phyloP scores from a whole-genome alignment of 37 sponge, comb jelly and placozoan species.

The Beroe ovata region DNA sequence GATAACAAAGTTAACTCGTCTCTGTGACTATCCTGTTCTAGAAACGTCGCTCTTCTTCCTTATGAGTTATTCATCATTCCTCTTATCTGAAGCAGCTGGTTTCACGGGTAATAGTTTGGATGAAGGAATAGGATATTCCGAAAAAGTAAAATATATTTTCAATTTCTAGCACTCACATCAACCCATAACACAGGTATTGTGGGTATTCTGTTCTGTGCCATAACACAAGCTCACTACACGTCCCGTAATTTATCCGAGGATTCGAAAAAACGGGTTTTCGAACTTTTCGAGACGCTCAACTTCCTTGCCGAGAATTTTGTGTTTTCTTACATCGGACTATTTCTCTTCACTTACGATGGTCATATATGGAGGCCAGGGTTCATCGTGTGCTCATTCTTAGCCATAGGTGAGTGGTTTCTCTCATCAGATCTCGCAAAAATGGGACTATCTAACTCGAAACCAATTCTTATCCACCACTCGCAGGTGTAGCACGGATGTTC shows the following conservation, averaged over 20 bases:
- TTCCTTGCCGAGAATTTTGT: conserved; percentile 96
- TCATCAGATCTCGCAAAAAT: no score
- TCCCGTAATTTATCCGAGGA: conserved; percentile 88
- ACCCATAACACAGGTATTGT: conserved; percentile 91
- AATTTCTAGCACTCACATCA: no score
- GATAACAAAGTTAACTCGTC: conserved; percentile 84
- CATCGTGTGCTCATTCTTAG: conserved; percentile 85
- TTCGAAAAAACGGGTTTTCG: conserved; percentile 71
- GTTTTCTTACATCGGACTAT: conserved; percentile 95
- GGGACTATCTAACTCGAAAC: no score
- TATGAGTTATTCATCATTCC: conserved; percentile 86
- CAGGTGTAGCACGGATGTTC: conserved; percentile 76
- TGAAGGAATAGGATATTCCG: no score
- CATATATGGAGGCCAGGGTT: conserved; percentile 93
- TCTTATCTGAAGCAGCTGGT: conserved; percentile 81
- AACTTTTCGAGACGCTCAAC: conserved; percentile 89
- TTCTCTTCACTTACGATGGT: conserved; percentile 82
- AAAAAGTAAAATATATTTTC: conserved; percentile 3
- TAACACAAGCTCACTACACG: conserved; percentile 95
- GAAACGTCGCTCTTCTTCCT: conserved; percentile 89
- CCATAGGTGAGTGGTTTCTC: conserved; percentile 48
- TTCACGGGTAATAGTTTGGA: conserved; percentile 94
- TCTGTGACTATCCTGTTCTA: conserved; percentile 83
- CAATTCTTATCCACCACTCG: neutral
- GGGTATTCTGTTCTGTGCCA: conserved; percentile 93